Evolutionary conservation across 2,113 vertebrate genomes (phyloP).

Genomic region (Otis tarda): DNA sequence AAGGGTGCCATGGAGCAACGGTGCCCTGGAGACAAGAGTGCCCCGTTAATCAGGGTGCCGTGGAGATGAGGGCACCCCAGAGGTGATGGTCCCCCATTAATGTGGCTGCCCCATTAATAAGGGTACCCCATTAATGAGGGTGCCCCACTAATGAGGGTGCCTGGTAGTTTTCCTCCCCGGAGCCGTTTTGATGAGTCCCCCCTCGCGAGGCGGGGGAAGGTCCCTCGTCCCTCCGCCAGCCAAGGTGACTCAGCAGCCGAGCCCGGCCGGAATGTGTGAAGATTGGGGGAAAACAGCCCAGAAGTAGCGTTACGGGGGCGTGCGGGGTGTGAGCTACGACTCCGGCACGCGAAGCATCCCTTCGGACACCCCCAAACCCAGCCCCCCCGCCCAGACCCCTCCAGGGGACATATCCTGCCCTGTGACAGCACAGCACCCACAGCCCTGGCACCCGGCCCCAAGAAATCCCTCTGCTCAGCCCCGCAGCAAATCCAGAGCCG

Average conservation of each 20-base stretch:
- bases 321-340: neutral
- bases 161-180: neutral
- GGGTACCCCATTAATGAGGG: neutral
- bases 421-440: rapidly evolving
- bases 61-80: neutral
- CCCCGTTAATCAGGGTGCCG: neutral
- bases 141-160: neutral
- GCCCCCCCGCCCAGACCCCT: neutral
- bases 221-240: neutral
- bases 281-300: rapidly evolving
- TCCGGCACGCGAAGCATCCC: rapidly evolving
- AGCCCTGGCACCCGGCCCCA: neutral
- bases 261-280: neutral
- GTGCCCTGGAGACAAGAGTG: too few species aligned
- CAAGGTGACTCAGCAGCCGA: neutral
- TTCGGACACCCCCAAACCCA: neutral
- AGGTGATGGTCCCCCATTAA: neutral
- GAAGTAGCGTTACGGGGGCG: neutral
- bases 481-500: neutral
- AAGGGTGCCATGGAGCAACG: neutral
- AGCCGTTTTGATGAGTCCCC: too few species aligned
- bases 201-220: rapidly evolving
- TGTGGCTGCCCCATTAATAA: rapidly evolving
- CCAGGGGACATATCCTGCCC: neutral
- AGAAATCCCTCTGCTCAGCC: neutral